These are phyloP conservation scores for Lagenorhynchus albirostris DNA, from an alignment of 2,113 vertebrate genomes.

Conservation along the genomic window DNA sequence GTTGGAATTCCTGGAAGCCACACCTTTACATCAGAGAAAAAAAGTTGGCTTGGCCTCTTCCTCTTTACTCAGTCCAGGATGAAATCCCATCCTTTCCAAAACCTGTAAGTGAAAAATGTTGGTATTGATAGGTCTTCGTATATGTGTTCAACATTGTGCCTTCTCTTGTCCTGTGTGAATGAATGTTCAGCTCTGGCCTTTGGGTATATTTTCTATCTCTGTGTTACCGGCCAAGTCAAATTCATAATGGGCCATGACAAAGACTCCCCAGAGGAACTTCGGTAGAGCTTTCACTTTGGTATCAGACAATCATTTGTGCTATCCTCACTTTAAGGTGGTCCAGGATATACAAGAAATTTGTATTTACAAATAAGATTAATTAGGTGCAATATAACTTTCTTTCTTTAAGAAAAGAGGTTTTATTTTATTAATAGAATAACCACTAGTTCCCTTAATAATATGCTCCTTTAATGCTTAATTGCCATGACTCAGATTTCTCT, in stretches of 20 bases:
- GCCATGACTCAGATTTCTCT: not conserved
- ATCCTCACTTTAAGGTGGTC: not conserved
- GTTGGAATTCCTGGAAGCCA: conserved; percentile 45
- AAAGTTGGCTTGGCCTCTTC: not conserved
- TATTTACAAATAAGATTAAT: not conserved
- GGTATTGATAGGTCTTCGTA: not conserved
- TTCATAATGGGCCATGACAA: not conserved
- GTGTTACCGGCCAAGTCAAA: not conserved
- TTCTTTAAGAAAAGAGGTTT: not conserved
- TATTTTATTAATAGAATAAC: not conserved
- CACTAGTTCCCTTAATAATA: not conserved
- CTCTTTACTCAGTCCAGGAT: not conserved
- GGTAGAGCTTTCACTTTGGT: not conserved
- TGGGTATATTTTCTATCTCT: not conserved
- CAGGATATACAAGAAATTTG: not conserved
- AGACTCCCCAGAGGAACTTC: not conserved
- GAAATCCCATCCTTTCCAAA: conserved; percentile 27
- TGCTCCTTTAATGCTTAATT: not conserved
- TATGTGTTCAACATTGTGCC: not conserved
- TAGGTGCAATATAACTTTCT: not conserved
- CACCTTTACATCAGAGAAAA: not conserved
- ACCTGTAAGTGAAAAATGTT: conserved; percentile 21
- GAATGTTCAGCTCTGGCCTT: not conserved
- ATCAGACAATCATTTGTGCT: not conserved
- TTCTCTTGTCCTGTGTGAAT: not conserved